Evolutionary conservation across 1,140 invertebrate genomes (phyloP).

Genomic region (Drosophila serrata): DNA sequence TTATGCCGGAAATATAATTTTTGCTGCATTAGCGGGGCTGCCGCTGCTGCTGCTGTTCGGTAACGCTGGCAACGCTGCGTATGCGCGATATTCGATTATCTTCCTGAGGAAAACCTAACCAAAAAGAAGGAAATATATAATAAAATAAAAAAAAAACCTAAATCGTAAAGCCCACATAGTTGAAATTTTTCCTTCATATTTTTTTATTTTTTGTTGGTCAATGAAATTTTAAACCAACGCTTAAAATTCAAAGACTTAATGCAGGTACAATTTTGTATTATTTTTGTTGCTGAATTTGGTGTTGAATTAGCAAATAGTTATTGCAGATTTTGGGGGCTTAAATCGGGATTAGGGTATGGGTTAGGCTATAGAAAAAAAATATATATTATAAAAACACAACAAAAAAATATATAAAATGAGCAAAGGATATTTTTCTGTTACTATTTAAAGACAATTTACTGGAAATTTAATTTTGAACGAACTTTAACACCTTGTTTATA

Average conservation of each 20-base stretch:
- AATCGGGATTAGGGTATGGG: not conserved
- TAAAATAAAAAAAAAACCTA: not conserved
- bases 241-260: constrained; percentile 30
- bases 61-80: constrained; percentile 50
- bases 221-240: not conserved
- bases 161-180: not conserved
- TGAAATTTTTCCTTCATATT: not conserved
- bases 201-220: not conserved
- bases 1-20: constrained; percentile 66
- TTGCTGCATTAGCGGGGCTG: constrained; percentile 64
- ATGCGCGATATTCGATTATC: constrained; percentile 65
- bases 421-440: not conserved
- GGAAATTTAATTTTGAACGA: not conserved
- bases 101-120: not conserved
- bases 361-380: not conserved
- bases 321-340: constrained; percentile 19
- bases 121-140: not conserved
- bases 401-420: not conserved
- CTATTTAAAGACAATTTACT: not conserved
- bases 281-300: not conserved
- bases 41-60: constrained; percentile 19
- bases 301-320: constrained; percentile 34
- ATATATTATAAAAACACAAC: not conserved
- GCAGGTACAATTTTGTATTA: not conserved
- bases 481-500: too few relatives aligned